These are phyloP conservation scores for Lithosia quadra DNA, from an alignment of 2,888 invertebrate species.

Conservation along the genomic window DNA sequence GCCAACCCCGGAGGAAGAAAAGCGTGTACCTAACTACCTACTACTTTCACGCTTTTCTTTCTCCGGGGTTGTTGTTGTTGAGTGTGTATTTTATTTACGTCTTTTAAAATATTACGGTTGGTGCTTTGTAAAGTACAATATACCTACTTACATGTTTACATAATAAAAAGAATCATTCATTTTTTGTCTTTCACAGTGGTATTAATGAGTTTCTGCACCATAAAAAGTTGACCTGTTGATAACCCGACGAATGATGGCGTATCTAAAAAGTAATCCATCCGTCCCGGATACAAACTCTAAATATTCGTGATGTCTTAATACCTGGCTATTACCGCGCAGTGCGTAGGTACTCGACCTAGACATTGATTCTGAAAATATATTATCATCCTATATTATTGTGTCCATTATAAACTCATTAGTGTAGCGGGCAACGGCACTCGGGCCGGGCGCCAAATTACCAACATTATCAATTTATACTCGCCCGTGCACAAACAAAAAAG, in stretches of 20 bases:
- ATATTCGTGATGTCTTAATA: slow-evolving; percentile 43
- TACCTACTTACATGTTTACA: neutral
- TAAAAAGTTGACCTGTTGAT: slow-evolving; percentile 7
- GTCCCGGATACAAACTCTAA: slow-evolving; percentile 34
- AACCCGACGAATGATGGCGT: slow-evolving; percentile 1
- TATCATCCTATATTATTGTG: slow-evolving; percentile 82
- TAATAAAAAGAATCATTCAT: neutral
- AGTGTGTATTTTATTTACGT: neutral
- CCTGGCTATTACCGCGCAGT: slow-evolving; percentile 45
- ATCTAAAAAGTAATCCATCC: slow-evolving; percentile 17
- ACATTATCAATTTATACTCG: slow-evolving; percentile 86
- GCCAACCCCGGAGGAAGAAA: too few species aligned
- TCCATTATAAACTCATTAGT: slow-evolving; percentile 87
- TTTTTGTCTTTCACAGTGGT: slow-evolving; percentile 11
- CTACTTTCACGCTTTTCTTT: too few species aligned
- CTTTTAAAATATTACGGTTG: neutral
- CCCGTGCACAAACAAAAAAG: slow-evolving; percentile 85
- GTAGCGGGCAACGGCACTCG: slow-evolving; percentile 85
- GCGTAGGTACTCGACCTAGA: slow-evolving; percentile 74
- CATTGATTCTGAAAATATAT: slow-evolving; percentile 84
- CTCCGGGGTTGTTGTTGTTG: too few species aligned
- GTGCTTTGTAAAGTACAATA: neutral
- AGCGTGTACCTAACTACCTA: too few species aligned
- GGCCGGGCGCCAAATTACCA: slow-evolving; percentile 84
- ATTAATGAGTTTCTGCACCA: slow-evolving; percentile 1